Base-by-base conservation (phyloP, 2,888 invertebrate species). In the Eulithis prunata region DNA sequence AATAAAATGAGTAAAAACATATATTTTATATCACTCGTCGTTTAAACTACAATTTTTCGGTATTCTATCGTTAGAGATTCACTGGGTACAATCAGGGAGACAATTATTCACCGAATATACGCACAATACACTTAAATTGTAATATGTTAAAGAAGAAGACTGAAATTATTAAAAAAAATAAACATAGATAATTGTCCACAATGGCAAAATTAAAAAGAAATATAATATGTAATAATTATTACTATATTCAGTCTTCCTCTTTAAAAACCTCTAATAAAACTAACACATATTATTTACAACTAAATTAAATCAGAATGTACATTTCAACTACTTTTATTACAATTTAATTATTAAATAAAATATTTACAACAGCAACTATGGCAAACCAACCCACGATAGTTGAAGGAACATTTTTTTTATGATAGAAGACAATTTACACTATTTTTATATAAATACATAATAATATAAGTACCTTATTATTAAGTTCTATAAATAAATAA, bases 1-100 rank as follows among this genome's bases (percentile, higher is more conserved):
- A 71, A 70, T 75, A 72, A 89, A 90, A 90, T 91, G 90, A 91
- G 91, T 92, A 92, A 87, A 92, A 92, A 92, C 92, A 92, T 92
- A 91, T 92, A 91, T 91, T 91, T 88, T 85, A 90, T 91, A 91
- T 92, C 91, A 89, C 89, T 89, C 88, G 86, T 74, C 83, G 79
- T 85, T 85, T 82, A 84, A 81, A 81, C 86, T 88, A 89, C 89
- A 84, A 70, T 78, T 79, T 21, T 74, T 76, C 73, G 76, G 77
- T 73, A 73, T 71, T 75, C 72, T 76, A 75, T 70, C 45, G 54
- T 56, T 51, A 46, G 60, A 62, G 53, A 62, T 69, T 75, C 75
- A 80, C 76, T 74, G 79, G 78, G 74, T 81, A 32, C 32, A 85
- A 80, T 85, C 81, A 77, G 76, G 71, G 76, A 75, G 74, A 76